A percentile compares a stretch with the other conserved stretches of the same genome.
These are phyloP conservation scores for Auanema sp. DNA, from an alignment of 2,888 invertebrate genomes.

Conservation along the genomic window DNA sequence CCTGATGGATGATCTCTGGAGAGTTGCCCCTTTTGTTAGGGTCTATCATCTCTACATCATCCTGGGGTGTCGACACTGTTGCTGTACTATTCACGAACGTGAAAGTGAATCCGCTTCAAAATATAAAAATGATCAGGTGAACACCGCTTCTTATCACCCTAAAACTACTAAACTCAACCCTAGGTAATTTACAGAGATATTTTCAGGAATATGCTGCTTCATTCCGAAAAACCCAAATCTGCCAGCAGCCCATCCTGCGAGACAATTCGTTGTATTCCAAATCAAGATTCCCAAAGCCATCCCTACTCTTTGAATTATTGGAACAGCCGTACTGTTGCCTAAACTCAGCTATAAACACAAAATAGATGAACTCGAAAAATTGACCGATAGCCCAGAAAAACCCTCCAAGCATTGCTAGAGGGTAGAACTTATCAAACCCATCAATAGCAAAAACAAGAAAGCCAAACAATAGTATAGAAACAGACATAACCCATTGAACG, in stretches of 20 bases:
- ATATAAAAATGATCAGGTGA: neutral
- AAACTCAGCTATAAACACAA: constrained; percentile 1
- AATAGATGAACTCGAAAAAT: no score
- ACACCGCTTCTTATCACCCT: constrained; percentile 36
- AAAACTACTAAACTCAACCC: constrained; percentile 55
- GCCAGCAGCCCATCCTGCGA: constrained; percentile 65
- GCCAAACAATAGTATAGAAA: constrained; percentile 65
- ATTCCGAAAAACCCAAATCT: constrained; percentile 58
- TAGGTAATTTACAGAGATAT: constrained; percentile 50
- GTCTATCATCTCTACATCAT: neutral
- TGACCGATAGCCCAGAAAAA: constrained; percentile 67
- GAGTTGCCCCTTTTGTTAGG: neutral
- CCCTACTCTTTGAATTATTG: constrained; percentile 64
- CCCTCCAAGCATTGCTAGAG: constrained; percentile 68
- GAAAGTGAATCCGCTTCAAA: no score
- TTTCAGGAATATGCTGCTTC: constrained; percentile 41
- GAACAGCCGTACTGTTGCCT: constrained; percentile 68
- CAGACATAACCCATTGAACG: constrained; percentile 68
- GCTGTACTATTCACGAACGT: no score
- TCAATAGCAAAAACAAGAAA: constrained; percentile 63
- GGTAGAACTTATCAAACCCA: constrained; percentile 66
- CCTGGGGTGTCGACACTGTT: neutral
- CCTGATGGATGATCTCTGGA: no score
- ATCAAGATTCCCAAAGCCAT: constrained; percentile 67
- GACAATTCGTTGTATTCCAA: constrained; percentile 67